Evolutionary conservation across 2,797 vertebrate genomes (phyloP), one percentile per base, ranked within the genome.

Genomic region (Loriculus beryllinus): DNA sequence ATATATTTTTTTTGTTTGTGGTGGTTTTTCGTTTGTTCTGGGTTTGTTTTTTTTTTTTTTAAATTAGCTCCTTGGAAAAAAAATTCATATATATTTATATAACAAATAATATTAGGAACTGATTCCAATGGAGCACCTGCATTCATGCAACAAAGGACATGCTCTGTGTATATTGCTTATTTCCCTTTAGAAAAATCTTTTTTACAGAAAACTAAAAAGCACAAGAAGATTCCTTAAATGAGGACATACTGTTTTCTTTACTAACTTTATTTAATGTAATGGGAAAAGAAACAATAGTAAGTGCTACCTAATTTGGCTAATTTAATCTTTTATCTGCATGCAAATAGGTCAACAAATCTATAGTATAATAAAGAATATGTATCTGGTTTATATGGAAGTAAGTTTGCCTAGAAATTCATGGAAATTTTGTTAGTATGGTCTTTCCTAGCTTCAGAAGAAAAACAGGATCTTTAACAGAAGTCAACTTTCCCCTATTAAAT

Each of bases 391-490:
- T 84, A 79, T 8, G 35, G 33, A 74, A 77, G 26, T 31, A 69
- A 63, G 12, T 74, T 86, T 84, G 45, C 74, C 20, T 42, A 63
- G 39, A 59, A n/a, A 7, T 69, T 89, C n/a, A 59, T 59, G 70
- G 65, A 88, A 74, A 93, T 69, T 63, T 92, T 93, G 75, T 88
- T 87, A 62, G 20, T 56, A 62, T 88, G 35, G 4, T 80, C 56
- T 94, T 93, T 86, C 57, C 37, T 79, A 81, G 8, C 17, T 35
- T 82, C 77, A 88, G 88, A 93, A 90, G 45, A 75, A 71, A 96
- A 95, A 88, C 13, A 79, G 21, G 12, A 15, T 60, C 54, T 86
- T 95, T 94, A 88, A 83, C 56, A 80, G 74, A 78, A 60, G 42
- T 67, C 43, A 92, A 52, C 20, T 74, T 92, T 94, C 79, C 86